These are phyloP conservation scores for Biston betularia DNA, from an alignment of 2,888 invertebrate genomes.

Conservation along the genomic window DNA sequence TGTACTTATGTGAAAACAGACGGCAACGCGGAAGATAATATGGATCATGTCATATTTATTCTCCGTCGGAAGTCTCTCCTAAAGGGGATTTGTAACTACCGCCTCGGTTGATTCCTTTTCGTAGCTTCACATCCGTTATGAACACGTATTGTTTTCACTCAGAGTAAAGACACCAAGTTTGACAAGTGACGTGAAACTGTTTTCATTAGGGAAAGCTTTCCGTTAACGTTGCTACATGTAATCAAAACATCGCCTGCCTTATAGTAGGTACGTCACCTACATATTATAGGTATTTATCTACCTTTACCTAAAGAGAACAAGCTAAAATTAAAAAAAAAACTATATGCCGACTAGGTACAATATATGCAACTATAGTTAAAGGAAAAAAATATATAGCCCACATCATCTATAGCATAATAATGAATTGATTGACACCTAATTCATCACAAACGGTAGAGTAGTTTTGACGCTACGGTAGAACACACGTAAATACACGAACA, in stretches of 20 bases:
- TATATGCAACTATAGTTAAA: no score
- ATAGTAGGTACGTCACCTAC: not conserved
- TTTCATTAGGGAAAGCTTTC: slow-evolving; percentile 2
- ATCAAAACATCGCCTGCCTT: slow-evolving; percentile 1
- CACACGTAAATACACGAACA: no score
- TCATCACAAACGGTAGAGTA: no score
- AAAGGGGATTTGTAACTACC: slow-evolving; percentile 19
- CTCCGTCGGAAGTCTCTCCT: slow-evolving; percentile 15
- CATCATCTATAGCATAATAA: no score
- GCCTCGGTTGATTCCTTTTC: slow-evolving; percentile 13
- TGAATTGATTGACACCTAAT: no score
- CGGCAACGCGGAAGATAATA: slow-evolving; percentile 4
- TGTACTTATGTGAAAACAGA: slow-evolving; percentile 5
- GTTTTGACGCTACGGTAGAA: no score
- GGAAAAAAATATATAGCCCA: no score
- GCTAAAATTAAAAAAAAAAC: no score
- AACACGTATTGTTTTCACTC: slow-evolving; percentile 19
- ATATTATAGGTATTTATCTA: not conserved
- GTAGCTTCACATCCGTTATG: slow-evolving; percentile 16
- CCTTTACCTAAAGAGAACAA: not conserved
- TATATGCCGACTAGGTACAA: no score
- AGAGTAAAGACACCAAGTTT: slow-evolving; percentile 1
- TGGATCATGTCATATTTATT: slow-evolving; percentile 25
- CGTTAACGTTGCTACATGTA: not conserved
- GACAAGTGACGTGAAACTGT: slow-evolving; percentile 1